phyloP scores from a whole-genome alignment of 2,888 invertebrate species.

The Dione juno region DNA sequence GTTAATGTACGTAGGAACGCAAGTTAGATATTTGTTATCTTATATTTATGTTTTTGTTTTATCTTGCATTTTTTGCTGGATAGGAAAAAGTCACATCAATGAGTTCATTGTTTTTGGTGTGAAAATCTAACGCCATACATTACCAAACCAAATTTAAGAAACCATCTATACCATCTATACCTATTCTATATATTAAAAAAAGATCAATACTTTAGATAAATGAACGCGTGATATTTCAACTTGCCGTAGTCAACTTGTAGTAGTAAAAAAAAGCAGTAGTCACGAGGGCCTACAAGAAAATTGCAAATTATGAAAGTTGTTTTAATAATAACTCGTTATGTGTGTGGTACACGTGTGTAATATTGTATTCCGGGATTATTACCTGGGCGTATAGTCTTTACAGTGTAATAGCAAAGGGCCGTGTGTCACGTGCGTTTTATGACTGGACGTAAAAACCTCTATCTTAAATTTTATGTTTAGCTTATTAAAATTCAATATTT shows the following conservation, averaged over 20 bases:
- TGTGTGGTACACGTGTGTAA: conserved; percentile 33
- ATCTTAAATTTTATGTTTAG: conserved; percentile 49
- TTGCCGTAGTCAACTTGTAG: too few relatives aligned
- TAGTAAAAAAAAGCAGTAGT: too few relatives aligned
- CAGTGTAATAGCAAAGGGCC: conserved; percentile 44
- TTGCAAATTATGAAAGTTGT: conserved; percentile 15
- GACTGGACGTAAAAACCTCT: conserved; percentile 64
- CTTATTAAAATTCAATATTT: conserved; percentile 37
- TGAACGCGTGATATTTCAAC: too few relatives aligned
- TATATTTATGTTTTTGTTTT: not conserved
- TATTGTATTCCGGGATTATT: conserved; percentile 37
- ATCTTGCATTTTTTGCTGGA: not conserved
- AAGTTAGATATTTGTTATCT: too few relatives aligned
- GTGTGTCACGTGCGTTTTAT: conserved; percentile 68
- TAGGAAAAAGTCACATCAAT: not conserved
- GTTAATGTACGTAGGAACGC: too few relatives aligned
- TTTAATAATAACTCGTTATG: conserved; percentile 29
- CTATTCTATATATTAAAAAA: too few relatives aligned
- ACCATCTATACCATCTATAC: too few relatives aligned
- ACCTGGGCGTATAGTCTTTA: conserved; percentile 36
- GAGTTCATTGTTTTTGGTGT: not conserved
- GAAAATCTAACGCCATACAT: too few relatives aligned
- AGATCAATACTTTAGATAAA: too few relatives aligned
- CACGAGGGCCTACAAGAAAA: not conserved
- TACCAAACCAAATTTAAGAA: too few relatives aligned